Conservation (phyloP, 2,888 invertebrate genomes). For the Penaeus monodon region DNA sequence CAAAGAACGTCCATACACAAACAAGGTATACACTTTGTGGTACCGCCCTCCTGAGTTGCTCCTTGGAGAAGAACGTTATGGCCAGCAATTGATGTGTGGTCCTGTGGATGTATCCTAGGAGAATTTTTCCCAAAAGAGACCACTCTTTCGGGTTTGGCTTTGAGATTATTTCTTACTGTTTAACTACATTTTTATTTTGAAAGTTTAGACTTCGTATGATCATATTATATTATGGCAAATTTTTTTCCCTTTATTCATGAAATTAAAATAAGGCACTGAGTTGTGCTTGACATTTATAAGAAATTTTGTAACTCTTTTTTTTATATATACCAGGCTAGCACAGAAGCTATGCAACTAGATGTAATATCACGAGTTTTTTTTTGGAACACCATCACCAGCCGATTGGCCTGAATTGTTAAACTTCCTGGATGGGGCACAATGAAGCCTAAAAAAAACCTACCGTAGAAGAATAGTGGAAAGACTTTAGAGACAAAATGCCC, state of each 20-base stretch:
- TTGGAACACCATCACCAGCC: conserved; percentile 95
- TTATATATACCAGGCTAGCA: conserved; percentile 81
- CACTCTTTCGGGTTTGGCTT: conserved; percentile 88
- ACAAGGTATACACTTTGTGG: conserved; percentile 97
- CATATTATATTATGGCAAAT: too few species aligned
- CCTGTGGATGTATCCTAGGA: conserved; percentile 98
- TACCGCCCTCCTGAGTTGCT: conserved; percentile 97
- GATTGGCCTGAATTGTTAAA: conserved; percentile 97
- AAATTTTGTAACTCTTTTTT: not conserved
- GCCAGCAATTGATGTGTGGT: conserved; percentile 99
- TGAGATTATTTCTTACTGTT: not conserved
- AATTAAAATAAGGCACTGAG: not conserved
- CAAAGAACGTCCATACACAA: conserved; percentile 94
- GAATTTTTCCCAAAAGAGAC: conserved; percentile 96
- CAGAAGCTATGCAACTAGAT: conserved; percentile 93
- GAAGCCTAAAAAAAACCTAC: conserved; percentile 90
- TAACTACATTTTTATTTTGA: too few species aligned
- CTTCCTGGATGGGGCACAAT: conserved; percentile 92
- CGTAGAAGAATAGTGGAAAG: conserved; percentile 89
- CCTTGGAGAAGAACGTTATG: conserved; percentile 96
- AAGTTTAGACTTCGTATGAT: too few species aligned
- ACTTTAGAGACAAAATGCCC: conserved; percentile 91
- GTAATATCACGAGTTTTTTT: conserved; percentile 91
- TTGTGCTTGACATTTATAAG: not conserved
- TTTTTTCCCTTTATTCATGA: too few species aligned